Conservation (phyloP, 2,113 vertebrate genomes). For the Mesitornis unicolor region DNA sequence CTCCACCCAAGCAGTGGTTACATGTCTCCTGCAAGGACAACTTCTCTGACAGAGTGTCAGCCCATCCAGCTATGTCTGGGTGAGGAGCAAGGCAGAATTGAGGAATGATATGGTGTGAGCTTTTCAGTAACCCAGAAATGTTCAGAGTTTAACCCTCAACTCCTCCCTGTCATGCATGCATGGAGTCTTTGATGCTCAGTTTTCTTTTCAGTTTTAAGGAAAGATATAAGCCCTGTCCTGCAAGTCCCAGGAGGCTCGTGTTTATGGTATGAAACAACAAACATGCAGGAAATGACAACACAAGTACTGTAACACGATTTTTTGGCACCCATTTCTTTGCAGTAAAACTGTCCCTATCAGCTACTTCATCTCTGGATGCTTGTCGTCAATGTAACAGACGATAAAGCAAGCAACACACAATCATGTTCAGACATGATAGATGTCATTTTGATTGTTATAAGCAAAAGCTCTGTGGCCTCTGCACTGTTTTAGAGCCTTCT, state of each 20-base stretch:
- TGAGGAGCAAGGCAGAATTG: background rate
- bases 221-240: background rate
- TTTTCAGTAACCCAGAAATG: background rate
- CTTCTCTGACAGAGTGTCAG: background rate
- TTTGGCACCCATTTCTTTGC: background rate
- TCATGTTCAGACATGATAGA: background rate
- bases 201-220: background rate
- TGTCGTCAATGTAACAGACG: background rate
- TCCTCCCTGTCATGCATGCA: accelerated
- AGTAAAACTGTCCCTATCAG: background rate
- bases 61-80: background rate
- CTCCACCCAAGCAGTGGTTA: background rate
- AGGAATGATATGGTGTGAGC: background rate
- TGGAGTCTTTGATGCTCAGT: background rate
- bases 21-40: background rate
- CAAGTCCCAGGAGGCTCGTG: background rate
- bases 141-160: background rate
- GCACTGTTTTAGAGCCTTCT: background rate
- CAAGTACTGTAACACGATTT: background rate
- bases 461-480: background rate
- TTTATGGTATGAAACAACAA: background rate
- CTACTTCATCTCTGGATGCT: background rate
- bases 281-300: background rate
- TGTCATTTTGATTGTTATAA: background rate
- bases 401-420: background rate